Conservation (phyloP, 2,797 vertebrate genomes). For the Enteromius viviparus region DNA sequence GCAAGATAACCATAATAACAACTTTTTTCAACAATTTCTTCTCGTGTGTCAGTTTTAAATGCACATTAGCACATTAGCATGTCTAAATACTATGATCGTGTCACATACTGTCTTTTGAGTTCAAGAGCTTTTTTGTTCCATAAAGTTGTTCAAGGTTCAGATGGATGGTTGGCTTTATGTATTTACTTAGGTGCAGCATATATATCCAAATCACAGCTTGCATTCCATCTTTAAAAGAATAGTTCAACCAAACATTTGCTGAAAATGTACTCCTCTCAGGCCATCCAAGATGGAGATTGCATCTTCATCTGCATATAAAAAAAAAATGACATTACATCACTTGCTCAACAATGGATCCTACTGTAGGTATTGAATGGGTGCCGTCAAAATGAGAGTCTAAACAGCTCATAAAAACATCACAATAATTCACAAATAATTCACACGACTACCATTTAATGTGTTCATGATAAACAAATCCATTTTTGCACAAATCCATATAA, state of each 20-base stretch:
- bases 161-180: not conserved
- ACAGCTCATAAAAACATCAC: not conserved
- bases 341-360: not conserved
- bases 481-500: not conserved
- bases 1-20: no score
- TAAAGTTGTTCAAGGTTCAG: not conserved
- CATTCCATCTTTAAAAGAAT: not conserved
- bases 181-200: not conserved
- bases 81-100: no score
- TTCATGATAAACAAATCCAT: not conserved
- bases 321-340: not conserved
- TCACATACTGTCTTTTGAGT: no score
- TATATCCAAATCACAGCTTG: slow-evolving; percentile 15
- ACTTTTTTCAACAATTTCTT: no score
- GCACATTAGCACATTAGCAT: no score
- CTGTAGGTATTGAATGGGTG: not conserved
- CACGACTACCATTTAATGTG: not conserved
- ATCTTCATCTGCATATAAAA: not conserved
- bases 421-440: no score
- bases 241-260: not conserved
- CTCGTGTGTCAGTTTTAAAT: no score
- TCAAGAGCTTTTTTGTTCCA: no score
- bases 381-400: not conserved
- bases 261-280: not conserved
- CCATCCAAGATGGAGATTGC: not conserved